These are phyloP conservation scores for Trissoscelio sp. DNA, from an alignment of 2,888 invertebrate genomes.

Conservation along the genomic window DNA sequence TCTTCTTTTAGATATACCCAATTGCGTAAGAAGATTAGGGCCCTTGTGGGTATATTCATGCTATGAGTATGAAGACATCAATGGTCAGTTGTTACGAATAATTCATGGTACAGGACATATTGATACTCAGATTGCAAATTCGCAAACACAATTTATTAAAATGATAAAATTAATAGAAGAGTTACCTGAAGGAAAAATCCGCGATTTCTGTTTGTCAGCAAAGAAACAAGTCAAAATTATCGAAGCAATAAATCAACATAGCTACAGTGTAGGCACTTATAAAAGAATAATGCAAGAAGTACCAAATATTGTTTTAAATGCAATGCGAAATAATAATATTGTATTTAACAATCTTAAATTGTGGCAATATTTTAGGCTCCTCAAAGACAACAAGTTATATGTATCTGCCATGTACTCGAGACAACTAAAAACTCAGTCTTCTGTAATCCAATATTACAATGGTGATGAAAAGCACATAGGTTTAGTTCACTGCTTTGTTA, in stretches of 20 bases:
- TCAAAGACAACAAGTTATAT: conserved; percentile 59
- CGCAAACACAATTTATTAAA: conserved; percentile 41
- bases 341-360: conserved; percentile 12
- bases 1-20: conserved; percentile 37
- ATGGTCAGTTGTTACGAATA: conserved; percentile 26
- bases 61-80: conserved; percentile 51
- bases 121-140: conserved; percentile 47
- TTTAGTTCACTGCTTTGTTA: conserved; percentile 54
- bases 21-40: conserved; percentile 48
- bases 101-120: conserved; percentile 55
- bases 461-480: conserved; percentile 28
- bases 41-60: conserved; percentile 55
- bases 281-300: conserved; percentile 33
- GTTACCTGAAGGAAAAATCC: conserved; percentile 42
- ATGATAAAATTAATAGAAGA: conserved; percentile 45
- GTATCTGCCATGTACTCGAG: conserved; percentile 43
- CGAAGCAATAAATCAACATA: conserved; percentile 13
- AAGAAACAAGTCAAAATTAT: conserved; percentile 58
- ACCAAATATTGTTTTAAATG: conserved; percentile 14
- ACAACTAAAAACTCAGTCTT: conserved; percentile 50
- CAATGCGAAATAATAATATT: conserved; percentile 21
- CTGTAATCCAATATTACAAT: conserved; percentile 24
- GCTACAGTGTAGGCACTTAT: conserved; percentile 63
- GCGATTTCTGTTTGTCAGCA: neutral
- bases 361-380: conserved; percentile 56